Evolutionary conservation across 2,888 invertebrate species (phyloP), one percentile per base, ranked within the genome.

Genomic region (Aleiodes alternator): DNA sequence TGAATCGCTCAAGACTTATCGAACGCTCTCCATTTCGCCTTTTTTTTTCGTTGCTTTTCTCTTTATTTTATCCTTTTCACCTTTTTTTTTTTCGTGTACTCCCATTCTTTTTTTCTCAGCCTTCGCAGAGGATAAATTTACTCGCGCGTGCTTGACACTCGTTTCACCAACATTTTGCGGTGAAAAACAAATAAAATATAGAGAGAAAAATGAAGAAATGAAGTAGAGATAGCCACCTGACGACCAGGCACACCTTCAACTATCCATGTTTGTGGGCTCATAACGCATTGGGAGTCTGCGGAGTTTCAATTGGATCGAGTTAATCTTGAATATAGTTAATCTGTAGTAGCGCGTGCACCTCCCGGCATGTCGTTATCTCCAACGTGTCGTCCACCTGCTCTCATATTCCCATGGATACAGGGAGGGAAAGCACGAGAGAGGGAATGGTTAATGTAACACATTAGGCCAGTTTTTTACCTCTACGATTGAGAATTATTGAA

Each of bases 301-400:
- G 51, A 68, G 51, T 68, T 50, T 68, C 50, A 68, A 68, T 51
- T 68, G 51, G 72, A 72, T 61, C 72, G 59, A 72, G 23, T 73
- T 75, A 72, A 76, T 76, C 73, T 70, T 51, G 68, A 70, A 73
- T 74, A 64, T 75, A 72, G 31, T 75, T 76, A 69, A 78, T 75
- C 59, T 61, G 61, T 12, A 16, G 53, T 23, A 69, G 66, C 53
- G 64, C 76, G 69, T 73, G 75, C 70, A 73, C 70, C 70, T 78
- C 68, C 69, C 56, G 70, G 77, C 77, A 76, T 66, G 75, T 77
- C 70, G 73, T 79, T 79, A 79, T 79, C 78, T 31, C 59, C 72
- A 75, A 75, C 78, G 75, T 78, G 78, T 75, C 78, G 72, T 61
- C 43, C 76, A 76, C 75, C 78, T 76, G 78, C 56, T 73, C 66